Evolutionary conservation across 2,113 vertebrate genomes (phyloP).

Genomic region (Oncorhynchus kisutch): DNA sequence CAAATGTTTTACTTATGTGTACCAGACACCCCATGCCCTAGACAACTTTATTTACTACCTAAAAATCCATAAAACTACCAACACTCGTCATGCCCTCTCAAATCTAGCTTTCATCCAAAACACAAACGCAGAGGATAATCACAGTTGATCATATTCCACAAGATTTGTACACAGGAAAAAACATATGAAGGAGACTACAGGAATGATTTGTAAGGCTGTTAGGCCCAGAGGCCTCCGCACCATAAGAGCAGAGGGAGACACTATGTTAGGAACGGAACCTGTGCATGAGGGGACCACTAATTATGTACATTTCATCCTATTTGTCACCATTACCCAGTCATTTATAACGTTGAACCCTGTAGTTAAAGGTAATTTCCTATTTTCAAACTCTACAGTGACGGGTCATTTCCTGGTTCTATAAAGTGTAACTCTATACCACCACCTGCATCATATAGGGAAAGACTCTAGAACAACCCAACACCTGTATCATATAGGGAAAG

Average conservation of each 20-base stretch:
- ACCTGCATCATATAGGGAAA: too few species aligned
- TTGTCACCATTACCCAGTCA: neutral
- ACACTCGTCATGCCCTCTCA: constrained; percentile 10
- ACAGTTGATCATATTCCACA: neutral
- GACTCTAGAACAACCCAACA: too few species aligned
- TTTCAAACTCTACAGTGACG: too few species aligned
- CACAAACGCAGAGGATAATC: constrained; percentile 3
- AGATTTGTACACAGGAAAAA: neutral
- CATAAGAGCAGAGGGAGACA: neutral
- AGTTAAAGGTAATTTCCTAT: too few species aligned
- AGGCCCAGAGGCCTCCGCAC: neutral
- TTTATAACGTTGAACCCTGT: neutral
- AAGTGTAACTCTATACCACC: too few species aligned
- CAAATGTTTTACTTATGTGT: neutral
- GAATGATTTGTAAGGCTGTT: neutral
- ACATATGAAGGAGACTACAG: neutral
- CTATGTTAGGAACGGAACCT: neutral
- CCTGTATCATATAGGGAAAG: too few species aligned
- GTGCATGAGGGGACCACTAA: neutral
- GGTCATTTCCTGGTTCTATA: too few species aligned
- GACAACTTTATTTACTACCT: neutral
- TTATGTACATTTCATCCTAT: neutral
- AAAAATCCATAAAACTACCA: neutral
- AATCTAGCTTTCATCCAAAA: constrained; percentile 11
- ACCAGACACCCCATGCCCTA: neutral